These are phyloP conservation scores for Mamestra brassicae DNA, from an alignment of 2,888 invertebrate species.

Conservation along the genomic window DNA sequence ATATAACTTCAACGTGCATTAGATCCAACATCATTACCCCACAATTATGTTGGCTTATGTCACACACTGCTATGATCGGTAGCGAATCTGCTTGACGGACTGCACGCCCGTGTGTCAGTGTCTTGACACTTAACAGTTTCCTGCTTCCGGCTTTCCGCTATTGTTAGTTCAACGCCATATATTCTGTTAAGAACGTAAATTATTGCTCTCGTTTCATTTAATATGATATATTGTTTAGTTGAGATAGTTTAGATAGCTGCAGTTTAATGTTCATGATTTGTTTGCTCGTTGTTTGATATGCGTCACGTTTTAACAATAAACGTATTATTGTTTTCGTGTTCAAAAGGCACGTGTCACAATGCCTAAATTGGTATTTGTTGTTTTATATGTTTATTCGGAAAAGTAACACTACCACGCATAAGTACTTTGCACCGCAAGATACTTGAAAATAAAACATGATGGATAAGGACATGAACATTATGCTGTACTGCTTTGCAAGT, in stretches of 20 bases:
- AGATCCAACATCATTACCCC: constrained; percentile 46
- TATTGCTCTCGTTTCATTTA: constrained; percentile 45
- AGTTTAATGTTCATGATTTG: constrained; percentile 32
- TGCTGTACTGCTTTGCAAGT: neutral
- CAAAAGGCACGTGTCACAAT: constrained; percentile 2
- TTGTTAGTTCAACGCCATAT: constrained; percentile 56
- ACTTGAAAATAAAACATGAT: neutral
- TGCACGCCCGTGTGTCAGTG: constrained; percentile 44
- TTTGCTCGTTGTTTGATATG: constrained; percentile 28
- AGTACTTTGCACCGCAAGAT: neutral
- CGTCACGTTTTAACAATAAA: constrained; percentile 52
- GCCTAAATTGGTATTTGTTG: constrained; percentile 19
- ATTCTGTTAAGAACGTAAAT: constrained; percentile 51
- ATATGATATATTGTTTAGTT: constrained; percentile 33
- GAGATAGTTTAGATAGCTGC: constrained; percentile 14
- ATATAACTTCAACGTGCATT: constrained; percentile 47
- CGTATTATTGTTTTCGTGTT: constrained; percentile 9
- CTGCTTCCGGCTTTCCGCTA: constrained; percentile 60
- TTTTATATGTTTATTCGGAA: constrained; percentile 22
- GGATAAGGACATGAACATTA: neutral
- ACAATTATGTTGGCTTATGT: constrained; percentile 29
- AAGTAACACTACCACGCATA: constrained; percentile 31
- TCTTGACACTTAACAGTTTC: constrained; percentile 55
- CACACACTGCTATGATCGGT: constrained; percentile 26
- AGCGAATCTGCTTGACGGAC: constrained; percentile 23